Evolutionary conservation across 2,888 invertebrate genomes (phyloP), one percentile per base, ranked within the genome.

Genomic region (Teinopalpus imperialis): DNA sequence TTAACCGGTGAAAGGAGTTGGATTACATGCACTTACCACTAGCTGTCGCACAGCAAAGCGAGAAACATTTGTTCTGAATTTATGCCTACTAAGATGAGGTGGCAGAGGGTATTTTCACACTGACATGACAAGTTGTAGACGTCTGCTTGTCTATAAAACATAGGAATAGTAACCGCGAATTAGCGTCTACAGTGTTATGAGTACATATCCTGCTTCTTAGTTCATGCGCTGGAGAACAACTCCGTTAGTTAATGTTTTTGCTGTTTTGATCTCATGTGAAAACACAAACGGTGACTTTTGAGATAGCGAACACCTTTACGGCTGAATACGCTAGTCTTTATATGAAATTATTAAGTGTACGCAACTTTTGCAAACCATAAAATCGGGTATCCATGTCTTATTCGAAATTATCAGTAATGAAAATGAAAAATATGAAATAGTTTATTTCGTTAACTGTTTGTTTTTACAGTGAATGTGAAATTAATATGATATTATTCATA

Each of bases 1-100:
- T 77, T 70, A 68, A 71, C 53, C 56, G 71, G 83, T 78, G 83
- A 83, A 85, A 85, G 81, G 57, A 39, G 53, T 49, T 51, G 51
- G 60, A 59, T 60, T 57, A 58, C 55, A 53, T 54, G 59, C 57
- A 59, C 51, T 63, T 57, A 56, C 55, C 53, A 56, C 66, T 64
- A 62, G 63, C 56, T 60, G 66, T 62, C 55, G 53, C 48, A 59
- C 56, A 60, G 56, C 56, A 61, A 47, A 59, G 56, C 53, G 50
- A 54, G 61, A 57, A 52, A 63, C 67, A 66, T 72, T 71, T 66
- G 63, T 63, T 63, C 42, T 53, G 63, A 69, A 72, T 74, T 72
- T 70, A 72, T 71, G 65, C 48, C 53, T 54, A 60, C 61, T 61
- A 60, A 61, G 61, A 60, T 59, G 61, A 66, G 61, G 61, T 62